Base-by-base conservation (phyloP, 2,797 vertebrate genomes). In the Semotilus atromaculatus region DNA sequence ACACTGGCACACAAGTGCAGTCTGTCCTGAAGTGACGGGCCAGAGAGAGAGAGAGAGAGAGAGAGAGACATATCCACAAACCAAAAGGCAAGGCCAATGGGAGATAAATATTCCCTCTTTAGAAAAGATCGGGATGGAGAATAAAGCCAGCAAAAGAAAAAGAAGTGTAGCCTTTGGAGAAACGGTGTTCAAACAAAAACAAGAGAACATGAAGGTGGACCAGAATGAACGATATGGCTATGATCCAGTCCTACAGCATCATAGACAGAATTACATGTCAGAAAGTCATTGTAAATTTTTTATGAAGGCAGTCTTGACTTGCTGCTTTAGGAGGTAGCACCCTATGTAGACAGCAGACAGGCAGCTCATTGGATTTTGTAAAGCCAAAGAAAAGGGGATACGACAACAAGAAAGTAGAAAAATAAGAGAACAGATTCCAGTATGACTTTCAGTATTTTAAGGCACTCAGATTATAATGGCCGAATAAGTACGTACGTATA, bases 1-100 rank as follows among this genome's bases (percentile, higher is more conserved):
- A 16, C 7, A 18, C 13, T 62, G 60, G 60, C 89, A 90, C 87
- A 90, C 89, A 48, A n/a, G 23, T 88, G 88, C 76, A 53, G 60
- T 55, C 38, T 83, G 75, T 88, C 80, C 60, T 21, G 29, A 53
- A 29, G 64, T 86, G 45, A 60, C 67, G 74, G 48, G 23, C 58
- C 66, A 87, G 38, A 67, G 26, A 48, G 48, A 29, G 48, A 71
- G 36, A 19, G 16, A 23, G 26, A n/a, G 4, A 23, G 9, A 64
- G 8, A 13, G 38, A 34, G 34, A 66, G 70, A 74, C 11, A 38
- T 10, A 68, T 43, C 10, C n/a, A 74, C 58, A 34, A 62, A 62
- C 21, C 40, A 74, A 53, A 55, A 51, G 45, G n/a, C 29, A 67
- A 74, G 55, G 73, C 51, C 1, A 19, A 34, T 51, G 26, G 14